Percentiles rank a stretch among this genome's conserved stretches.
Conservation (phyloP, 2,113 vertebrate genomes). For the Mobula hypostoma region DNA sequence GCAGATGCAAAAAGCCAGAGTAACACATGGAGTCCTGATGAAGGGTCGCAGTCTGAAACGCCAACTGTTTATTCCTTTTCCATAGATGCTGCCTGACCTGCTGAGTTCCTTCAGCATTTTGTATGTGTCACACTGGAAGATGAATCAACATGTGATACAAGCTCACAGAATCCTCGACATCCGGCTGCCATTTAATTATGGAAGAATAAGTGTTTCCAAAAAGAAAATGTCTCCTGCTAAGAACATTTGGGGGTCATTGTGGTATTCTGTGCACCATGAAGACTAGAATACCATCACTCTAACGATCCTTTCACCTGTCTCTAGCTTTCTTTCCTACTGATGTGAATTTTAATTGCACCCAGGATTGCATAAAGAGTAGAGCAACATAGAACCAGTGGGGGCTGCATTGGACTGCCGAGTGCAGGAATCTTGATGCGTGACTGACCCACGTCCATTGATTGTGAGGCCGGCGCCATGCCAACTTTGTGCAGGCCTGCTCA, state of each 20-base stretch:
- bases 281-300: background rate
- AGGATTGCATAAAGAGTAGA: background rate
- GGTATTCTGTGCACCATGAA: background rate
- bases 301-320: background rate
- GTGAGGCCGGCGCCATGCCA: too few relatives aligned
- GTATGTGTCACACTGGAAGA: background rate
- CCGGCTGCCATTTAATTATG: background rate
- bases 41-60: too few relatives aligned
- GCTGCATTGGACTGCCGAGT: background rate
- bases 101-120: too few relatives aligned
- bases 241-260: background rate
- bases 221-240: background rate
- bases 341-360: background rate
- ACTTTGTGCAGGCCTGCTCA: too few relatives aligned
- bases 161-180: background rate
- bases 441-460: too few relatives aligned
- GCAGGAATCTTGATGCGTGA: too few relatives aligned
- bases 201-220: background rate
- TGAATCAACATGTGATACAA: background rate
- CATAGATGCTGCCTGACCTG: too few relatives aligned
- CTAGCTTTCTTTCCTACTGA: background rate
- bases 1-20: too few relatives aligned
- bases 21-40: too few relatives aligned
- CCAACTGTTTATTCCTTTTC: too few relatives aligned
- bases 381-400: background rate